phyloP scores from a whole-genome alignment of 2,888 invertebrate genomes.

The Frankliniella fusca region DNA sequence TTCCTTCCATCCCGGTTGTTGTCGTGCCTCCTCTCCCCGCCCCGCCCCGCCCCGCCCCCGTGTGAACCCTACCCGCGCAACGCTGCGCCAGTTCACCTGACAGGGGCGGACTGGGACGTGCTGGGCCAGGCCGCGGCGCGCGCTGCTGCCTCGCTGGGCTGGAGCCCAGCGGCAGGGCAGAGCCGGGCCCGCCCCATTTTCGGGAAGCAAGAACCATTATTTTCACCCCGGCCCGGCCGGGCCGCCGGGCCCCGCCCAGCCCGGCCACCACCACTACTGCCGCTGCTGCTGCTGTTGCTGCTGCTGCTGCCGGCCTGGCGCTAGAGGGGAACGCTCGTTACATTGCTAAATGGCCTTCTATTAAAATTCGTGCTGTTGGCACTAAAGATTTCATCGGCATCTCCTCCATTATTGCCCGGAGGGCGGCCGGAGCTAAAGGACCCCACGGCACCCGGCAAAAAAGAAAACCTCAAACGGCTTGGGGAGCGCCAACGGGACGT shows the following conservation, averaged over 20 bases:
- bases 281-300: not conserved
- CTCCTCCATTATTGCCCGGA: not conserved
- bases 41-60: not conserved
- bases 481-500: too few relatives aligned
- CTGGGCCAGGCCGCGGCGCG: not conserved
- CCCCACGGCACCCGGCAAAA: too few relatives aligned
- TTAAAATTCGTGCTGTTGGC: slow-evolving; percentile 18
- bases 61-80: not conserved
- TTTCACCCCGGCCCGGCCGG: too few relatives aligned
- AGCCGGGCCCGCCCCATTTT: not conserved
- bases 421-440: not conserved
- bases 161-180: not conserved
- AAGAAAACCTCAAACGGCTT: too few relatives aligned
- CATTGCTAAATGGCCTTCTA: slow-evolving; percentile 8
- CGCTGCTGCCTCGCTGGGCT: not conserved
- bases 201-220: too few relatives aligned
- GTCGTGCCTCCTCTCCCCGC: not conserved
- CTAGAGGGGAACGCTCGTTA: not conserved
- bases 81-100: not conserved
- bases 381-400: slow-evolving; percentile 26
- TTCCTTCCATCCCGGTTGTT: not conserved
- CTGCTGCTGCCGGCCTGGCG: not conserved
- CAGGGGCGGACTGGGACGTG: not conserved
- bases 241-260: too few relatives aligned
- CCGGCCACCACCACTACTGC: too few relatives aligned